A percentile compares a stretch with the other conserved stretches of the same genome.
phyloP scores from a whole-genome alignment of 1,140 invertebrate species.

The Goniozus legneri region DNA sequence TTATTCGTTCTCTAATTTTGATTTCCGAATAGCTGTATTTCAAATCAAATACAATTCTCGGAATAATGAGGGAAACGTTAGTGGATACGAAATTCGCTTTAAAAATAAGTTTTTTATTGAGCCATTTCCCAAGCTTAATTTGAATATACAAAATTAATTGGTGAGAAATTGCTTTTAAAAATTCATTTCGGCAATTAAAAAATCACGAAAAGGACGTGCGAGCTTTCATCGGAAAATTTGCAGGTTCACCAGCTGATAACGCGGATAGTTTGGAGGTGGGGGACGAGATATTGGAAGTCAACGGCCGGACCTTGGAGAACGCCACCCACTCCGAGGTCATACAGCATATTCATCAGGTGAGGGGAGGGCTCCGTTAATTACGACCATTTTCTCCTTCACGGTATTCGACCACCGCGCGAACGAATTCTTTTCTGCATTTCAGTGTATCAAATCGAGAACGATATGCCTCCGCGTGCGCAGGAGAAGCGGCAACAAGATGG shows the following conservation, averaged over 20 bases:
- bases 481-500: conserved; percentile 77
- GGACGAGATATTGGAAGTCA: conserved; percentile 95
- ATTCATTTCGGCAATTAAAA: no score
- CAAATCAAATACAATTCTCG: conserved; percentile 1
- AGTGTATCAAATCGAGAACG: conserved; percentile 92
- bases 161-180: no score
- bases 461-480: conserved; percentile 90
- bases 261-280: conserved; percentile 86
- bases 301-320: conserved; percentile 85
- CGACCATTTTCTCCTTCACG: neutral
- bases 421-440: conserved; percentile 52
- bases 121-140: no score
- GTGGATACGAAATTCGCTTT: no score
- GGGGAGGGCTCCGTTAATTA: no score
- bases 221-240: no score
- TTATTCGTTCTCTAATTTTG: conserved; percentile 2
- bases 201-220: no score
- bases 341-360: conserved; percentile 90
- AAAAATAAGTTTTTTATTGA: no score
- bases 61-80: neutral
- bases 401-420: no score
- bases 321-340: conserved; percentile 86
- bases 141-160: no score
- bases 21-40: neutral
- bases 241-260: conserved; percentile 89